phyloP scores from a whole-genome alignment of 2,888 invertebrate genomes.

The Drosophila formosana region DNA sequence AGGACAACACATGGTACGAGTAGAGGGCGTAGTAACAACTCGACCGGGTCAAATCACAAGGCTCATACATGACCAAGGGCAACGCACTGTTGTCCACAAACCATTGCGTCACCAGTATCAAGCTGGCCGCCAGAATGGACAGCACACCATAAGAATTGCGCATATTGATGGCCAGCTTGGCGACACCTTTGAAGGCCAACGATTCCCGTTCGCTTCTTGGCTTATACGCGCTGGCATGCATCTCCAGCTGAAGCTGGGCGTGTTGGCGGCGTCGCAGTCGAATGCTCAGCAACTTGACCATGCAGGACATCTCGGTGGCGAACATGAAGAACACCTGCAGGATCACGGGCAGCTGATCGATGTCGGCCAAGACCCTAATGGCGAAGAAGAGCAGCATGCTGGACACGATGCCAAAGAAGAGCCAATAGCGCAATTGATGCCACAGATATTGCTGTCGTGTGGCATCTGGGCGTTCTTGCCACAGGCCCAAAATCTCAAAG shows the following conservation, averaged over 20 bases:
- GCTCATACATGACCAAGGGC: slow-evolving; percentile 66
- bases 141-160: slow-evolving; percentile 55
- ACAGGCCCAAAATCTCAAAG: slow-evolving; percentile 56
- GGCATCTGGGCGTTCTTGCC: slow-evolving; percentile 27
- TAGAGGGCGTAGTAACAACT: slow-evolving; percentile 58
- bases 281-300: slow-evolving; percentile 62
- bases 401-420: slow-evolving; percentile 47
- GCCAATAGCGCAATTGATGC: slow-evolving; percentile 31
- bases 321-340: slow-evolving; percentile 74
- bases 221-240: slow-evolving; percentile 42
- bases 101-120: slow-evolving; percentile 54
- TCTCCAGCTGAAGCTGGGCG: slow-evolving; percentile 35
- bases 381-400: slow-evolving; percentile 64
- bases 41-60: slow-evolving; percentile 48
- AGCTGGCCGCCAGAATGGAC: slow-evolving; percentile 48
- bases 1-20: slow-evolving; percentile 53
- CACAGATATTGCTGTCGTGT: slow-evolving; percentile 15
- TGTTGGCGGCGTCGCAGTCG: slow-evolving; percentile 31
- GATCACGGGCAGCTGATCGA: slow-evolving; percentile 62
- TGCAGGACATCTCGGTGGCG: slow-evolving; percentile 66
- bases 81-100: slow-evolving; percentile 49
- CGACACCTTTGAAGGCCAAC: slow-evolving; percentile 24
- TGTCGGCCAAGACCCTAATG: slow-evolving; percentile 56
- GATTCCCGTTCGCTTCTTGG: slow-evolving; percentile 47
- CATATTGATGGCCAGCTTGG: slow-evolving; percentile 35